phyloP scores from a whole-genome alignment of 1,140 invertebrate species.

The Brachionus rotundiformis region DNA sequence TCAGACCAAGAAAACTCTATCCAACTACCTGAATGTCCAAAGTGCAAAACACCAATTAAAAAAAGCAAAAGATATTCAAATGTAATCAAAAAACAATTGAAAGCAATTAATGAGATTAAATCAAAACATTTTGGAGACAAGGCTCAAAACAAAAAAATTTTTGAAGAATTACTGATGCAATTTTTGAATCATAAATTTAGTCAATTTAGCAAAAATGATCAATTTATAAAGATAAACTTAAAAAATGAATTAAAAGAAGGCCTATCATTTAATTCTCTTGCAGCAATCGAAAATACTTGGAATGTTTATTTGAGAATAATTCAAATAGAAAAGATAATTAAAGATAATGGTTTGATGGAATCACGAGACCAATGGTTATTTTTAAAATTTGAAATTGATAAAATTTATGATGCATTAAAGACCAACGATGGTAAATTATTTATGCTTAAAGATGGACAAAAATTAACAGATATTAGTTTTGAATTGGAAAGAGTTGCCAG shows the following conservation, averaged over 20 bases:
- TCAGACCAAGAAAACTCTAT: conserved; percentile 58
- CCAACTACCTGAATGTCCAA: conserved; percentile 69
- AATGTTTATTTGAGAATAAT: not conserved
- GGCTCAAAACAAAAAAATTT: not conserved
- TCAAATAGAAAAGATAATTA: not conserved
- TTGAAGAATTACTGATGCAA: not conserved
- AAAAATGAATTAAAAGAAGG: not conserved
- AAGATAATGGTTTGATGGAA: not conserved
- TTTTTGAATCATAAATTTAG: not conserved
- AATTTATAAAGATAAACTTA: not conserved
- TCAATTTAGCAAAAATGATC: not conserved
- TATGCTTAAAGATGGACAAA: not conserved
- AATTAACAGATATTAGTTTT: not conserved
- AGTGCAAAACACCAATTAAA: conserved; percentile 70
- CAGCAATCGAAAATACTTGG: not conserved
- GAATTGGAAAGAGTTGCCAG: not conserved
- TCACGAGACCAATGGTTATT: not conserved
- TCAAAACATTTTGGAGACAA: conserved; percentile 23
- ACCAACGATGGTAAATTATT: not conserved
- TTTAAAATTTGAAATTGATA: conserved; percentile 4
- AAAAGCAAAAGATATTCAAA: conserved; percentile 62
- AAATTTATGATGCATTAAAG: not conserved
- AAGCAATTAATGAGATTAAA: conserved; percentile 36
- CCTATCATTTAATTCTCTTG: conserved; percentile 29
- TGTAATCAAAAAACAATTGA: conserved; percentile 19